A percentile compares a stretch with the other conserved stretches of the same genome.
phyloP scores from a whole-genome alignment of 2,797 vertebrate genomes.

The Gouania willdenowi region DNA sequence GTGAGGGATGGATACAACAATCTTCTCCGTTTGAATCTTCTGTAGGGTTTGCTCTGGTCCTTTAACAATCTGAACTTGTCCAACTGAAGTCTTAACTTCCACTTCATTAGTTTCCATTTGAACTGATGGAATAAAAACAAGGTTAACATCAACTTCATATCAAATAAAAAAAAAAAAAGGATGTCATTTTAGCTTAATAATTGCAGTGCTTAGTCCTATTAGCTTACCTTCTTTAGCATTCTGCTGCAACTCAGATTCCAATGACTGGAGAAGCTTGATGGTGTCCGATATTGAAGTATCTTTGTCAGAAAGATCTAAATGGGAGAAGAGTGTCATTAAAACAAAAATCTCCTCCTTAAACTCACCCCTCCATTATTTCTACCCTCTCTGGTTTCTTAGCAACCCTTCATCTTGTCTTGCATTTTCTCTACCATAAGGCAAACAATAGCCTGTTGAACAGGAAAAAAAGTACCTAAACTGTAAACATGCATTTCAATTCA shows the following conservation, averaged over 20 bases:
- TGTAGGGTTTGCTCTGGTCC: background rate
- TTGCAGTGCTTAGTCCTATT: background rate
- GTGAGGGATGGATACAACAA: no score
- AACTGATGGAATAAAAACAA: slow-evolving; percentile 6
- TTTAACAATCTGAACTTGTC: background rate
- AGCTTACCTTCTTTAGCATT: slow-evolving; percentile 14
- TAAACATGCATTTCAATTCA: background rate
- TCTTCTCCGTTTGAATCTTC: no score
- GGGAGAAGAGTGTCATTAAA: background rate
- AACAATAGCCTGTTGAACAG: no score
- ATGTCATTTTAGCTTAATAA: no score
- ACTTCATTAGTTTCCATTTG: slow-evolving; percentile 28
- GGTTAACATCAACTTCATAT: no score
- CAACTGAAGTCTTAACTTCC: background rate
- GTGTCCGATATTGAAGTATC: slow-evolving; percentile 5
- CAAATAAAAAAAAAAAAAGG: no score
- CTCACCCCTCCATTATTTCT: background rate
- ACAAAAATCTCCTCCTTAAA: background rate
- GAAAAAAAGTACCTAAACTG: no score
- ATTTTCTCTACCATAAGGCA: background rate
- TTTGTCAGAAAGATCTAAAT: slow-evolving; percentile 2
- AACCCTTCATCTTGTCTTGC: rapidly evolving
- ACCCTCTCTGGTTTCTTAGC: background rate
- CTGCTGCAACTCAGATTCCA: background rate
- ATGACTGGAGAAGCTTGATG: slow-evolving; percentile 1